A percentile compares a stretch with the other conserved stretches of the same genome.
Conservation (phyloP, 1,140 invertebrate species). For the Andrena cerasifolii region DNA sequence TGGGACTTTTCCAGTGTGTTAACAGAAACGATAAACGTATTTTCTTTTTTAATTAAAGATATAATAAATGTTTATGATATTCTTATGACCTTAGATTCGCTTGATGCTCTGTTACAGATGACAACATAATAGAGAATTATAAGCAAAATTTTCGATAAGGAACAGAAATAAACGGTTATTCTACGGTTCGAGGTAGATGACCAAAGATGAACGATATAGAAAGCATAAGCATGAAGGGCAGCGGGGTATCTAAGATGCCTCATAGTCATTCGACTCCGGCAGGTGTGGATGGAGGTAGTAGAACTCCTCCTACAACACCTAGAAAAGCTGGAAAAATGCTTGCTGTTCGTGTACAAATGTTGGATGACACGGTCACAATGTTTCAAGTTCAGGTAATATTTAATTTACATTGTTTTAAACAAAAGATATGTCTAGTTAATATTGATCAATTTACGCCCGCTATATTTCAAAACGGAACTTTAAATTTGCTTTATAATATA, state of each 20-base stretch:
- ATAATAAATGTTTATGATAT: not conserved
- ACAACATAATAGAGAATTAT: conserved; percentile 70
- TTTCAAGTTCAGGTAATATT: conserved; percentile 93
- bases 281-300: conserved; percentile 88
- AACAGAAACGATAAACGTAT: not conserved
- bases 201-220: conserved; percentile 79
- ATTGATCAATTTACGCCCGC: not conserved
- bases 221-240: conserved; percentile 78
- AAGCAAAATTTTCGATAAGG: conserved; percentile 50
- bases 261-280: conserved; percentile 92
- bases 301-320: conserved; percentile 89
- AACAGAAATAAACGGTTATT: conserved; percentile 27
- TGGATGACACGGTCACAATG: conserved; percentile 93
- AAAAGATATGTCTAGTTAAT: not conserved
- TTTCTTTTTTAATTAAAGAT: not conserved
- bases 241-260: conserved; percentile 84
- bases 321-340: conserved; percentile 92
- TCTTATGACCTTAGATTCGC: not conserved
- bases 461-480: not conserved
- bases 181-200: conserved; percentile 65
- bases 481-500: not conserved
- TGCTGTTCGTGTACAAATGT: conserved; percentile 92
- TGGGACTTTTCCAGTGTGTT: not conserved
- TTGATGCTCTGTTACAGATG: conserved; percentile 69
- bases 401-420: not conserved